phyloP scores from a whole-genome alignment of 2,113 vertebrate species.

The Rana temporaria region DNA sequence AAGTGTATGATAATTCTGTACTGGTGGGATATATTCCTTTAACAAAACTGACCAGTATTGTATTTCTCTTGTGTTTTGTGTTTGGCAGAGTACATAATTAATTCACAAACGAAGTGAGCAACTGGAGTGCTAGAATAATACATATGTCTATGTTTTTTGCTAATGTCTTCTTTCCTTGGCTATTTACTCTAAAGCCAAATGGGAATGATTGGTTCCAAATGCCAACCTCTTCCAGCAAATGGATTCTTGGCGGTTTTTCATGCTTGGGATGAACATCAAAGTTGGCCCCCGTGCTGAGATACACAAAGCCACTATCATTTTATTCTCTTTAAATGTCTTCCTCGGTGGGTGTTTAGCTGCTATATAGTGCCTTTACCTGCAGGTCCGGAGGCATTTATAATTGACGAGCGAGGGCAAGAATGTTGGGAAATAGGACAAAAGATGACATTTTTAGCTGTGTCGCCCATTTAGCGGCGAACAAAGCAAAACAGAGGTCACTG shows the following conservation, averaged over 20 bases:
- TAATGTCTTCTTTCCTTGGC: conserved; percentile 46
- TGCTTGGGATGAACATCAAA: conserved; percentile 42
- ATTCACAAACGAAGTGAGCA: conserved; percentile 42
- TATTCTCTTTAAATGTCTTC: conserved; percentile 50
- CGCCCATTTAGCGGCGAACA: not conserved
- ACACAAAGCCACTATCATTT: conserved; percentile 50
- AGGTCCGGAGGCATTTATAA: conserved; percentile 33
- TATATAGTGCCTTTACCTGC: conserved; percentile 5
- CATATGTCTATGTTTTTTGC: conserved; percentile 52
- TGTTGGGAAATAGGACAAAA: fast-evolving
- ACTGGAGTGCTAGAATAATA: conserved; percentile 37
- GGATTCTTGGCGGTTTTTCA: conserved; percentile 44
- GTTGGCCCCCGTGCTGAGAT: conserved; percentile 50
- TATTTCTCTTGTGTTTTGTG: not conserved
- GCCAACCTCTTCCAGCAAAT: conserved; percentile 23
- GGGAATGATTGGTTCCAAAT: conserved; percentile 8
- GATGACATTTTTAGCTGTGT: conserved; percentile 41
- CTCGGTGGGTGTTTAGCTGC: conserved; percentile 45
- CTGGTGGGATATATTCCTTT: too few species aligned
- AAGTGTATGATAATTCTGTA: too few species aligned
- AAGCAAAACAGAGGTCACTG: conserved; percentile 16
- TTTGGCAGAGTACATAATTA: conserved; percentile 24
- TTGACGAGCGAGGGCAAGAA: conserved; percentile 22
- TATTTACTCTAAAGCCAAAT: not conserved
- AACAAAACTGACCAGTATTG: too few species aligned